Base-by-base conservation (phyloP, 2,113 vertebrate species). In the Macquaria australasica region DNA sequence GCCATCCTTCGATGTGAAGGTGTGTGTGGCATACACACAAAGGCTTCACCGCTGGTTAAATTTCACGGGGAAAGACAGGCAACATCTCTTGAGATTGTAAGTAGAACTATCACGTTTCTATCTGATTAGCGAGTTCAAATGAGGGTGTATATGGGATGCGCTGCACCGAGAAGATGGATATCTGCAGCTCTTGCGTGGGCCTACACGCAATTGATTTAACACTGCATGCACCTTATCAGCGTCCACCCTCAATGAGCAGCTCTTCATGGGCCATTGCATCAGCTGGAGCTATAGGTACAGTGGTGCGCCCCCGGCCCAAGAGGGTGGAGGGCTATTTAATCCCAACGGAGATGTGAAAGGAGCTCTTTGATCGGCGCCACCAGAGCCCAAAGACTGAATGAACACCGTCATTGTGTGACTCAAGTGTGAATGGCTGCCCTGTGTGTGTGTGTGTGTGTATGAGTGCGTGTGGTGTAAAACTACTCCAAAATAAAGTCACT, bases 401-500 rank as follows among this genome's bases (percentile, higher is more conserved):
- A 94, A 93, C 90, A 90, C 77, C 18, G 77, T 76, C 85, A 90
- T 88, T 93, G 91, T 93, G 87, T 63, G 89, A 69, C 51, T 89
- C 31, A 81, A 83, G 88, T 85, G 86, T 93, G 89, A 93, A 92
- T 91, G 87, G 60, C 63, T 81, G 62, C 83, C 43, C 59, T 91
- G 87, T 91, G 83, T 60, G 77, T 79, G 87, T 91, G 83, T 60
- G 77, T 79, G 28, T 2, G 28, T 31, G 45, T 41, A 4, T 77
- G 63, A 62, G 68, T 77, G 77, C 20, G 73, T 58, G 77, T 45
- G 82, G 41, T 68, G 69, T 31, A 62, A 28, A 81, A 67, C 20
- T 37, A 58, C 62, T 83, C 21, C 25, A 77, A 85, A 76, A 73
- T 74, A 53, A 83, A 79, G 20, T 68, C 59, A 50, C 48, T 37